phyloP scores from a whole-genome alignment of 1,140 invertebrate genomes.

The Microvelia longipes region DNA sequence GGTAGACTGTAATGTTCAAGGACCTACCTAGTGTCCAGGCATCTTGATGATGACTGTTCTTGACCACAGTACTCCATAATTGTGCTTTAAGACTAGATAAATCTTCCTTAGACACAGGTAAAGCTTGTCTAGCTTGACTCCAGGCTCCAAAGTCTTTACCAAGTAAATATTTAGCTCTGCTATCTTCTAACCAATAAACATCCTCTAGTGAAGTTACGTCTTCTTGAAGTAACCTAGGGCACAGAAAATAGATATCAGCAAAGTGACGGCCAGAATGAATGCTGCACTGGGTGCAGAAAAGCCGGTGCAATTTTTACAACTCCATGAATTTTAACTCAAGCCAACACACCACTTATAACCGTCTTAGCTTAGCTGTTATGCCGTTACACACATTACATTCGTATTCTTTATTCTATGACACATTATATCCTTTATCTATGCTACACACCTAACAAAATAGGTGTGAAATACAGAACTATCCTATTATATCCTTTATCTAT shows the following conservation, averaged over 20 bases:
- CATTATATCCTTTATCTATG: no score
- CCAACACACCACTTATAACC: no score
- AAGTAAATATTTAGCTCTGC: slow-evolving; percentile 48
- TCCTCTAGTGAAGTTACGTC: slow-evolving; percentile 69
- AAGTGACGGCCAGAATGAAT: slow-evolving; percentile 3
- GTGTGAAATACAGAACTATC: no score
- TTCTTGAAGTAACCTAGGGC: slow-evolving; percentile 51
- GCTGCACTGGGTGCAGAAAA: no score
- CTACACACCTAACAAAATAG: no score
- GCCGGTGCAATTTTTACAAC: no score
- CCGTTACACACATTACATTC: no score
- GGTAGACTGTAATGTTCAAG: no score
- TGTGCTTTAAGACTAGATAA: slow-evolving; percentile 59
- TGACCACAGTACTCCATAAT: slow-evolving; percentile 75
- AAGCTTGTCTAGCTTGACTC: slow-evolving; percentile 54
- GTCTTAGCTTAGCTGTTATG: no score
- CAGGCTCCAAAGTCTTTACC: slow-evolving; percentile 65
- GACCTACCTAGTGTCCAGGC: slow-evolving; percentile 72
- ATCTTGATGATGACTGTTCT: slow-evolving; percentile 68
- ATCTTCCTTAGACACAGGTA: slow-evolving; percentile 62
- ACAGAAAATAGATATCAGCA: slow-evolving; percentile 9
- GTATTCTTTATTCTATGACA: no score
- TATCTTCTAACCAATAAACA: slow-evolving; percentile 75
- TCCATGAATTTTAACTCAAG: no score
- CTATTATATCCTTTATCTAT: no score